These are phyloP conservation scores for Orthonyx spaldingii DNA, from an alignment of 2,113 vertebrate species.

Conservation along the genomic window DNA sequence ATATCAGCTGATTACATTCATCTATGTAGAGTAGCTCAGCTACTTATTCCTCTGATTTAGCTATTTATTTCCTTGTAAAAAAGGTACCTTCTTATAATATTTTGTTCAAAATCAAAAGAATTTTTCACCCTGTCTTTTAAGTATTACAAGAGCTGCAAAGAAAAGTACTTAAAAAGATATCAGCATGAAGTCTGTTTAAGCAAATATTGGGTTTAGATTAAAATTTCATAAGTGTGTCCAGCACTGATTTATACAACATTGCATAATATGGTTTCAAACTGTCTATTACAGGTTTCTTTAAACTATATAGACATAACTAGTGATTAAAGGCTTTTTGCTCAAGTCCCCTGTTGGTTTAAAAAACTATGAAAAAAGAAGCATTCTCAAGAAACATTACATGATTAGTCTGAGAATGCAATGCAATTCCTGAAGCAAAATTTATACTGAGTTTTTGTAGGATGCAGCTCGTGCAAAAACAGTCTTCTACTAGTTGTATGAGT, in stretches of 20 bases:
- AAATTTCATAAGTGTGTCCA: conserved; percentile 33
- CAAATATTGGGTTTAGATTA: conserved; percentile 46
- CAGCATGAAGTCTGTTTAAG: conserved; percentile 20
- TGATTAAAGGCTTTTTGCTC: conserved; percentile 28
- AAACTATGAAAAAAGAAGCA: neutral
- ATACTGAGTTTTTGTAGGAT: neutral
- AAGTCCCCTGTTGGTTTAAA: neutral
- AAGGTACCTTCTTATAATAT: neutral
- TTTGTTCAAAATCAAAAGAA: neutral
- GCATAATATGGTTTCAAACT: neutral
- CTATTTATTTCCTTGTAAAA: neutral
- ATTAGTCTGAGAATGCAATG: neutral
- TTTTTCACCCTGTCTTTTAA: neutral
- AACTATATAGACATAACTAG: neutral
- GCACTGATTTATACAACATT: conserved; percentile 11
- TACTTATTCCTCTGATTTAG: neutral
- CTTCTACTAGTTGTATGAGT: neutral
- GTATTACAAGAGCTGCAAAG: neutral
- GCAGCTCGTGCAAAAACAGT: neutral
- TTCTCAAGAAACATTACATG: neutral
- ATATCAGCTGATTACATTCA: neutral
- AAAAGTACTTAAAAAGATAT: conserved; percentile 10
- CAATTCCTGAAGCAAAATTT: neutral
- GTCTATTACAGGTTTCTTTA: conserved; percentile 14
- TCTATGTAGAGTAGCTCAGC: neutral